Evolutionary conservation across 2,797 vertebrate genomes (phyloP), one percentile per base, ranked within the genome.

Genomic region (Chromis chromis): DNA sequence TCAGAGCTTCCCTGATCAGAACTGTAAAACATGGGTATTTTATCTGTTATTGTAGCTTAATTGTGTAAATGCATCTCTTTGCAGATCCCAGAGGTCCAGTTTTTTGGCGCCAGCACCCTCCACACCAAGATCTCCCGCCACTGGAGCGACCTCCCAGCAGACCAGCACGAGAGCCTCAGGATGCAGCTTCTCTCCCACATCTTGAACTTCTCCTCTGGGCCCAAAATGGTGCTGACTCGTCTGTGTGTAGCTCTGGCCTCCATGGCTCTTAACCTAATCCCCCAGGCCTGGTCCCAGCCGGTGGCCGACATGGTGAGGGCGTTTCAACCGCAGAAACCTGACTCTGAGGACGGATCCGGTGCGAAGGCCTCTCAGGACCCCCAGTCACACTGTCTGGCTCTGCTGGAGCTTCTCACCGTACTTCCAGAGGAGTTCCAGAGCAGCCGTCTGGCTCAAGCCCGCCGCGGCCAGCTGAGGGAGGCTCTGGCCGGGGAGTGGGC

Each of bases 401-500:
- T 99, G 80, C 92, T 99, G 84, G 98, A 99, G 90, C 95, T 99
- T 81, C 95, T 99, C 77, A 96, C 96, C 0, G 97, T 99, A 27
- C 93, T 99, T 65, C 98, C 98, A 0, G 97, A 99, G 93, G 98
- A 99, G 93, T 97, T 98, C 75, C 97, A 97, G 91, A 99, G 96
- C 82, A 96, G 96, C 81, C 95, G 96, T 21, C 92, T 99, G 17
- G 93, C 96, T 0, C 95, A 95, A 72, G 95, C 95, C 65, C 96
- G 96, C 42, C 97, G 96, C 24, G 87, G 94, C 71, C 95, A 97
- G 92, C 95, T 99, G 17, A 96, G 96, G 79, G 94, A 94, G 11
- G 95, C 96, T 28, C 92, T 99, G 84, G 93, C 92, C 0, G 93
- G 95, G 73, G 96, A 99, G 91, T 99, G 97, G 66, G 86, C 90